Base-by-base conservation (phyloP, 2,797 vertebrate genomes). In the Notolabrus celidotus region DNA sequence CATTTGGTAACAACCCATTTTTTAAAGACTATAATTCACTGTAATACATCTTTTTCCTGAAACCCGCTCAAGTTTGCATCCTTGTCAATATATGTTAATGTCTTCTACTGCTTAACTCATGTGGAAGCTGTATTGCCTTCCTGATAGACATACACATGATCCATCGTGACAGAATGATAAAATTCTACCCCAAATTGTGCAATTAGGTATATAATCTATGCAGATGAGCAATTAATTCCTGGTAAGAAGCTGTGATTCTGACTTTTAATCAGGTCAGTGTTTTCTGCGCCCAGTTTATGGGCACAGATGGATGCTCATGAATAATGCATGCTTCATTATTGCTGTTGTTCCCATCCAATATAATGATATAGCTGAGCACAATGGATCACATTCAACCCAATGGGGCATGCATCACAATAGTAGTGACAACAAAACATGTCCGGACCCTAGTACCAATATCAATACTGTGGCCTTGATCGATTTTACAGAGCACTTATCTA, bases 101-200 rank as follows among this genome's bases (percentile, higher is more conserved):
- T 67, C 64, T 80, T 51, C 67, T 50, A 57, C 67, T 77, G 78
- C 77, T 49, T 88, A 87, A 92, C 89, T 74, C 46, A 73, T 89
- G 69, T 62, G 64, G 89, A 92, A 73, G 66, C 79, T 81, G 70
- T 51, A 29, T 75, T 80, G 80, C 64, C 80, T 90, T 79, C 62
- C 61, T 91, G 87, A 92, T 69, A 86, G 90, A 91, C 80, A 80
- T 64, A 69, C 77, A 66, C 65, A 67, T 86, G 89, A 93, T 93
- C 77, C 78, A 88, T 88, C 91, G 85, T 92, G 91, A 92, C 92
- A 91, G 84, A 85, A 89, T 92, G 90, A 94, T 93, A 90, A 91
- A 92, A 90, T 81, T 85, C 38, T 31, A 15, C 51, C 34, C 74
- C 79, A 88, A 87, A 83, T 22, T 41, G 64, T 56, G 71, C 88